Evolutionary conservation across 2,797 vertebrate genomes (phyloP), one percentile per base, ranked within the genome.

Genomic region (Holocentrus rufus): DNA sequence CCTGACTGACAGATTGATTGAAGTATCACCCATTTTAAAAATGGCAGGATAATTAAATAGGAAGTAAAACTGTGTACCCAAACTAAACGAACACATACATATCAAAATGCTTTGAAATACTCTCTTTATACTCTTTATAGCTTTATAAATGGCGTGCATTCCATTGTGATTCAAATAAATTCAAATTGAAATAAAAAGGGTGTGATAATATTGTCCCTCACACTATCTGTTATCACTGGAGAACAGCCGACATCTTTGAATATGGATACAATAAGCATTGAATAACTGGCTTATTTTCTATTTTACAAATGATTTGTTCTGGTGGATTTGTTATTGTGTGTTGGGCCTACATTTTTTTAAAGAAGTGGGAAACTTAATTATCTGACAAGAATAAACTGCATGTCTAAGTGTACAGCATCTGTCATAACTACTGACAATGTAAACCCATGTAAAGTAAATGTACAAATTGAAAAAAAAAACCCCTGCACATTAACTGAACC

Each of bases 221-320:
- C 27, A 55, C 44, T 85, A 82, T 90, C 77, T 85, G 88, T 90
- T 91, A 92, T 92, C 90, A 72, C 81, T 67, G 66, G 60, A 74
- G 85, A 86, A 82, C 91, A 92, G 89, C 84, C 88, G 71, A 54
- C 75, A 75, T 83, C 66, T 90, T 87, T 87, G 77, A 89, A 85
- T 82, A 74, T 69, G 78, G 80, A 86, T 65, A 88, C 84, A 90
- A 88, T 82, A 84, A 69, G 66, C 27, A 36, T 7, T 64, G 76
- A 85, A 88, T 80, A 71, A 86, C 77, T 61, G 68, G 70, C 62
- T 85, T 69, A 74, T 85, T 87, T 84, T 83, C 71, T 81, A 69
- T 77, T 77, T 63, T 78, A 79, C 30, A 65, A 69, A 73, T 36
- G 69, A 83, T 82, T 88, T 81, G 84, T 85, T 86, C 71, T 36